Evolutionary conservation across 1,140 invertebrate species (phyloP).

Genomic region (Pogonomyrmex californicus): DNA sequence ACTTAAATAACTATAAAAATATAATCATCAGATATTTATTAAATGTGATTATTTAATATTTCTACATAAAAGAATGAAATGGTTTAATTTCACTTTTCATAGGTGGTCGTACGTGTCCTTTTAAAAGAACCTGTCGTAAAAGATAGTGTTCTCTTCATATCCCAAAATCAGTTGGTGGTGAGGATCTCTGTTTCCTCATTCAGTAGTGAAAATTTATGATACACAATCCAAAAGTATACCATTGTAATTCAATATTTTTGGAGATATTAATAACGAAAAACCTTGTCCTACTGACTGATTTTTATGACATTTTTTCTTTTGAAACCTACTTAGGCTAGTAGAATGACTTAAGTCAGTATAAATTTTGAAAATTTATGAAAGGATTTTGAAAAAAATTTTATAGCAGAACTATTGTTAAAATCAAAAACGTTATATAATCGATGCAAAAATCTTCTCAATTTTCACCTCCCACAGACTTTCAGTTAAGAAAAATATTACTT

Average conservation of each 20-base stretch:
- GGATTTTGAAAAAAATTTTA: background rate
- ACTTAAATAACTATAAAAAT: no score
- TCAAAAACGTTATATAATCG: background rate
- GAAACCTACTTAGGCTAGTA: background rate
- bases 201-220: constrained; percentile 64
- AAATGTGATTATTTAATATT: background rate
- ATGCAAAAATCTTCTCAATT: background rate
- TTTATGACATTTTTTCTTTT: background rate
- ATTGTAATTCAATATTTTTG: background rate
- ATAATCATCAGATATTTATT: background rate
- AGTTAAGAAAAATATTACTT: background rate
- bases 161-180: constrained; percentile 33
- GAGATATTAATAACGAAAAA: background rate
- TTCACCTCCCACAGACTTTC: background rate
- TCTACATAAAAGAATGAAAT: background rate
- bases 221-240: constrained; percentile 18
- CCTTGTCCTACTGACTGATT: constrained; percentile 40
- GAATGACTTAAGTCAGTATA: background rate
- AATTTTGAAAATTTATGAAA: background rate
- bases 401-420: constrained; percentile 7
- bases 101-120: background rate
- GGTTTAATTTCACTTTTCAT: background rate
- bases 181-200: background rate
- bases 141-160: background rate
- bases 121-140: constrained; percentile 19